phyloP scores from a whole-genome alignment of 2,888 invertebrate genomes.

The Pycnomerus fuliginosus region DNA sequence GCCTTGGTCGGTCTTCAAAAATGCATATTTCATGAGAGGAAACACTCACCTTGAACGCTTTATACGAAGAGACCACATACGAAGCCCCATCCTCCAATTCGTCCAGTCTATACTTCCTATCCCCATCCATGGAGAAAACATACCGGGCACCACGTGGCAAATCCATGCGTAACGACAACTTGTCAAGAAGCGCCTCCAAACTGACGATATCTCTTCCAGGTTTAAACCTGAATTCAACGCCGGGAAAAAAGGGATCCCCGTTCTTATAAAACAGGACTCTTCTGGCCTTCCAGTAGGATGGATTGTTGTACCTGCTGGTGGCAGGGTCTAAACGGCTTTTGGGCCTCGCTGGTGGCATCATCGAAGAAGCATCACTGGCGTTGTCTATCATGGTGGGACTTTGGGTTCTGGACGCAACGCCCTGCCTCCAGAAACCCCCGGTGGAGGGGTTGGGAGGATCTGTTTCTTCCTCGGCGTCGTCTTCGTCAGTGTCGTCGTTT shows the following conservation, averaged over 20 bases:
- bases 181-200: constrained; percentile 81
- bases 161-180: constrained; percentile 84
- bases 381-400: constrained; percentile 57
- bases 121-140: constrained; percentile 90
- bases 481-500: constrained; percentile 45
- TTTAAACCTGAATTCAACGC: constrained; percentile 84
- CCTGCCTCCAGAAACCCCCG: constrained; percentile 56
- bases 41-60: constrained; percentile 84
- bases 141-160: constrained; percentile 86
- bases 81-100: constrained; percentile 89
- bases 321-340: constrained; percentile 60
- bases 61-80: constrained; percentile 91
- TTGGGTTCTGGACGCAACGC: constrained; percentile 56
- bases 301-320: constrained; percentile 60
- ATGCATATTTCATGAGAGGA: too few species aligned
- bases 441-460: constrained; percentile 47
- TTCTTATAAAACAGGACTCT: constrained; percentile 90
- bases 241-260: constrained; percentile 90
- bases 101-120: constrained; percentile 78
- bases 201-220: constrained; percentile 86
- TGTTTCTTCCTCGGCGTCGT: constrained; percentile 40
- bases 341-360: constrained; percentile 57
- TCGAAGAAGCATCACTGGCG: constrained; percentile 61
- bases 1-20: too few species aligned
- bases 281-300: constrained; percentile 84